Evolutionary conservation across 2,888 invertebrate species (phyloP).

Genomic region (Meliscaeva auricollis): DNA sequence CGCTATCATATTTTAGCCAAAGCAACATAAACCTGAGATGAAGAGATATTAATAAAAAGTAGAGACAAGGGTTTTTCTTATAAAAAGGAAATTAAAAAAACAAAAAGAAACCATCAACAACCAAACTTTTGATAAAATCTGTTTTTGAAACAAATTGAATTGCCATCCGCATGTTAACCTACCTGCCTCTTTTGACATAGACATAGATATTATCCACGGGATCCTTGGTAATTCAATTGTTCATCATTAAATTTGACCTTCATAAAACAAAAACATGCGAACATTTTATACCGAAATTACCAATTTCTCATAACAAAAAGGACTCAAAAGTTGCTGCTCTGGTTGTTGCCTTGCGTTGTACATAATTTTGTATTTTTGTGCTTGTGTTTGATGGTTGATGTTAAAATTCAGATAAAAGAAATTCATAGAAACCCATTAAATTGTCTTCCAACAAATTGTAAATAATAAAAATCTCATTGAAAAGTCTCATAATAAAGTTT

Average conservation of each 20-base stretch:
- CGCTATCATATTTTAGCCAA: too few relatives aligned
- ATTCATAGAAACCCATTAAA: slow-evolving; percentile 74
- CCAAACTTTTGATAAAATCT: too few relatives aligned
- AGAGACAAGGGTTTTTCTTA: too few relatives aligned
- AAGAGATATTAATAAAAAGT: too few relatives aligned
- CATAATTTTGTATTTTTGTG: neutral
- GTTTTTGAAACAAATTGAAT: too few relatives aligned
- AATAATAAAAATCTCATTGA: slow-evolving; percentile 76
- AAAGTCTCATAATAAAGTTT: slow-evolving; percentile 74
- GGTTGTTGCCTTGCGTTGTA: neutral
- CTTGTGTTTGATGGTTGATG: slow-evolving; percentile 51
- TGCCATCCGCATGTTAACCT: too few relatives aligned
- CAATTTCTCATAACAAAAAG: neutral
- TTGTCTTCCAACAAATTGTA: slow-evolving; percentile 76
- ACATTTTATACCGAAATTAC: neutral
- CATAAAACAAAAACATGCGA: neutral
- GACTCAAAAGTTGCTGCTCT: too few relatives aligned
- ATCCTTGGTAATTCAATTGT: slow-evolving; percentile 56
- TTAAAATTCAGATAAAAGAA: slow-evolving; percentile 63
- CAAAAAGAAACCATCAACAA: too few relatives aligned
- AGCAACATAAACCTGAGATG: too few relatives aligned
- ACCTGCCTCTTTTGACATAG: neutral
- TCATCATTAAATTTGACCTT: slow-evolving; percentile 28
- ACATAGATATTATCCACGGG: neutral
- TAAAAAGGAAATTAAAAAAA: too few relatives aligned